These are phyloP conservation scores for Sebastes minor DNA, from an alignment of 2,797 vertebrate genomes.

Conservation along the genomic window DNA sequence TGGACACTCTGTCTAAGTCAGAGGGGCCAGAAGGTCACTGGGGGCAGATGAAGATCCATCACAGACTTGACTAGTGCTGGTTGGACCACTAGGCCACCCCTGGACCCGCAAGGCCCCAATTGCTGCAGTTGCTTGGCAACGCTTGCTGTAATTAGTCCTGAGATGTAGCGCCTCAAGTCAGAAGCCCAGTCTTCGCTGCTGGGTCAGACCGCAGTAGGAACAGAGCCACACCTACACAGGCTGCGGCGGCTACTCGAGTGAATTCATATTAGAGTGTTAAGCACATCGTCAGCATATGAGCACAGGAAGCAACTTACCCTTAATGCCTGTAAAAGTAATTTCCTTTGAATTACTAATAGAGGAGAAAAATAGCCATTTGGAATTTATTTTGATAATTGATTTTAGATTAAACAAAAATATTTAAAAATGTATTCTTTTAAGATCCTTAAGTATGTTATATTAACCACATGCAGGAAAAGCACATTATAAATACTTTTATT, in stretches of 20 bases:
- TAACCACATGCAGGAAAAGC: background rate
- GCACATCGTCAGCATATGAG: conserved; percentile 52
- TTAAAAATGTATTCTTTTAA: background rate
- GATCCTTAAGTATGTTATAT: background rate
- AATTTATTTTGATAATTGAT: conserved; percentile 1
- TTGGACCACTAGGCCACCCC: conserved; percentile 73
- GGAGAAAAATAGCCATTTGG: background rate
- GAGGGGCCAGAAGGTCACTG: conserved; percentile 50
- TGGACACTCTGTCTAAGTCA: conserved; percentile 37
- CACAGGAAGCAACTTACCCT: conserved; percentile 27
- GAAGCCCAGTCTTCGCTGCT: conserved; percentile 69
- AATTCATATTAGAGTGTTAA: conserved; percentile 53
- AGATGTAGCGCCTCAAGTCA: conserved; percentile 78
- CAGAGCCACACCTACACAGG: conserved; percentile 75
- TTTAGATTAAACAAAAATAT: conserved; percentile 10
- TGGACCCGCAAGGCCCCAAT: conserved; percentile 75
- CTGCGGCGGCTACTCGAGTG: conserved; percentile 50
- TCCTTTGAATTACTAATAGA: conserved; percentile 14
- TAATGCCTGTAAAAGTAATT: conserved; percentile 44
- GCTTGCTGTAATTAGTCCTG: conserved; percentile 80
- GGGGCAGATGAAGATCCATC: conserved; percentile 74
- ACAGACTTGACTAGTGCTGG: conserved; percentile 58
- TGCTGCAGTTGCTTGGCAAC: conserved; percentile 89
- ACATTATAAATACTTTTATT: background rate
- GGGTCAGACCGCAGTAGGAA: conserved; percentile 73